Base-by-base conservation (phyloP, 92 coral and sea anemone species). In the Zoanthus solanderi region DNA sequence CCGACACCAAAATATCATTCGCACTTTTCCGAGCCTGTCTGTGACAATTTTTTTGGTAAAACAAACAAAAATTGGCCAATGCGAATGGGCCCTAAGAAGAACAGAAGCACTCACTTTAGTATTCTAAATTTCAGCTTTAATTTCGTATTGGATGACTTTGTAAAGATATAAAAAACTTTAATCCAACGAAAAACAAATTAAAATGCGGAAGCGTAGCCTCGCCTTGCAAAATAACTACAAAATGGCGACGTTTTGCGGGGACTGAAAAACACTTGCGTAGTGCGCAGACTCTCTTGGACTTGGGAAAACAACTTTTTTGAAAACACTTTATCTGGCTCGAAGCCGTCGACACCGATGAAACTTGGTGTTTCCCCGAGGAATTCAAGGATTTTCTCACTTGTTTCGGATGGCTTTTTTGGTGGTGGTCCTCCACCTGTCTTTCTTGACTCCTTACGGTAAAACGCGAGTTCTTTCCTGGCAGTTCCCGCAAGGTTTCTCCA, bases 321-420 rank as follows among this genome's bases (percentile, higher is more conserved):
- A 15, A 10, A 57, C 88, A 68, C 7, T 72, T 69, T 71, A 29
- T 67, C 76, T 71, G 83, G 23, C 29, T 75, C 83, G 42, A 72
- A 72, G 29, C 88, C 88, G 63, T 85, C 28, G 53, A 85, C n/a
- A 15, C 88, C 83, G 15, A 72, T 85, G 45, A 75, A 85, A 74
- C 50, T 72, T 37, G 88, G 88, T 60, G 80, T 46, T 32, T 74
- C 78, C 78, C 78, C 73, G 16, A 85, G 78, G 31, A 85, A 45
- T 16, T 32, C 83, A 53, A 85, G 48, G 12, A 85, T 85, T 74
- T 42, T 85, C 29, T 85, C 83, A 17, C 57, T 85, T 3, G 88
- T 66, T 15, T 7, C 72, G 6, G 76, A 72, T 7, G 88, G 71
- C 29, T 56, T 85, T 75, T 85, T 85, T 16, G 29, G 68, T 60